These are phyloP conservation scores for Elgonia sp. DNA, from an alignment of 2,888 invertebrate species.

Conservation along the genomic window DNA sequence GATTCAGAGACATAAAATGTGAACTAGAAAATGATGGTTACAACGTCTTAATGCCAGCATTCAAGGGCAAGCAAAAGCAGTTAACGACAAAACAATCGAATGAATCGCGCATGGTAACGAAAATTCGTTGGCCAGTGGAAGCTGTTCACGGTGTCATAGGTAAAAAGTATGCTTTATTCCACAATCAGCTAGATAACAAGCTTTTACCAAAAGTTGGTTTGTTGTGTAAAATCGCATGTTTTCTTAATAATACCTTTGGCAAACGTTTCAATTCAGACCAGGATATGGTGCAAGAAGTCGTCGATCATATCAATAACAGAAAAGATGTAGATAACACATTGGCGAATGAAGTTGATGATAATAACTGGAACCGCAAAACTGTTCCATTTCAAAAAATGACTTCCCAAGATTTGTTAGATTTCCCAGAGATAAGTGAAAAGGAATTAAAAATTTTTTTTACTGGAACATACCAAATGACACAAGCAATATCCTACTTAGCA, in stretches of 20 bases:
- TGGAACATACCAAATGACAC: neutral
- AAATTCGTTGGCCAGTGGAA: constrained; percentile 58
- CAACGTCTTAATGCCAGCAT: constrained; percentile 76
- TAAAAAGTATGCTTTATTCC: constrained; percentile 51
- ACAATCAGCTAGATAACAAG: constrained; percentile 66
- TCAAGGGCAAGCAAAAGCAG: constrained; percentile 77
- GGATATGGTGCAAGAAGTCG: neutral
- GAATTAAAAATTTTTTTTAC: constrained; percentile 14
- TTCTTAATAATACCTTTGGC: neutral
- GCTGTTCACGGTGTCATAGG: constrained; percentile 67
- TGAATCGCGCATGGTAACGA: constrained; percentile 77
- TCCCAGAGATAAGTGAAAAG: neutral
- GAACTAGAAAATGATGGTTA: constrained; percentile 57
- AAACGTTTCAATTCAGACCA: constrained; percentile 14
- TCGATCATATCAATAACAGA: neutral
- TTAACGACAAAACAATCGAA: constrained; percentile 77
- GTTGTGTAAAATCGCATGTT: neutral
- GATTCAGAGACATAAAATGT: constrained; percentile 57
- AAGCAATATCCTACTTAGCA: constrained; percentile 7
- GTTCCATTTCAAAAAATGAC: neutral
- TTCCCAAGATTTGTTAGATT: neutral
- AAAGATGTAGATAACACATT: neutral
- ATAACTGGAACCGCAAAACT: constrained; percentile 4
- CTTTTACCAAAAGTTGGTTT: constrained; percentile 18
- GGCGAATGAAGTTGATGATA: neutral